These are phyloP conservation scores for Leptopterna dolabrata DNA, from an alignment of 2,888 invertebrate genomes.

Conservation along the genomic window DNA sequence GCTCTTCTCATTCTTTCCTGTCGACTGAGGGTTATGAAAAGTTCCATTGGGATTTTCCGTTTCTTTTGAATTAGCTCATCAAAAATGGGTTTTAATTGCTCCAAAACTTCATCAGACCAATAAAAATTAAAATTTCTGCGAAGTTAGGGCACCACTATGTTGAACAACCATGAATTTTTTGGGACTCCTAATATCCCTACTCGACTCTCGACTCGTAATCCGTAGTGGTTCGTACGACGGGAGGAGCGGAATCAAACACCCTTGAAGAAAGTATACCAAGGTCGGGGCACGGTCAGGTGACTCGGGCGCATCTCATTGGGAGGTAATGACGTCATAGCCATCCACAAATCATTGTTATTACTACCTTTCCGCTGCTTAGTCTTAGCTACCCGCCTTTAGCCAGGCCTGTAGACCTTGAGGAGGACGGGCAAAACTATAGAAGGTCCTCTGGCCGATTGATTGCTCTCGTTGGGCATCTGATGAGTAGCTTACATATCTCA, in stretches of 20 bases:
- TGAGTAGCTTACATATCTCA: background rate
- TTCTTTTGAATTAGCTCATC: too few relatives aligned
- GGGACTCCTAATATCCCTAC: too few relatives aligned
- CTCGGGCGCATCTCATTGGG: background rate
- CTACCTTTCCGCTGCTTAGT: background rate
- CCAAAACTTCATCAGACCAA: too few relatives aligned
- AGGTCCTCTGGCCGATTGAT: background rate
- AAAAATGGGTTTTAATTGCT: too few relatives aligned
- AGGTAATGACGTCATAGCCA: background rate
- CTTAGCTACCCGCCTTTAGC: background rate
- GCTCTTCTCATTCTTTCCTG: too few relatives aligned
- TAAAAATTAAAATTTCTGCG: too few relatives aligned
- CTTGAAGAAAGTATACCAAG: slow-evolving; percentile 6
- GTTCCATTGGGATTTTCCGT: too few relatives aligned
- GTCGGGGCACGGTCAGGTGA: background rate
- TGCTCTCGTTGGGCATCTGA: background rate
- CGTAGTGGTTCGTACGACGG: background rate
- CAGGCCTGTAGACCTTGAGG: background rate
- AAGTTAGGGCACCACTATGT: too few relatives aligned
- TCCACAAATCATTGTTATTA: background rate
- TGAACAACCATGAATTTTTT: too few relatives aligned
- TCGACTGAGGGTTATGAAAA: too few relatives aligned
- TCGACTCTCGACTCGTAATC: background rate
- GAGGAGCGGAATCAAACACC: background rate
- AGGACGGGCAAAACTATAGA: background rate